Evolutionary conservation across 2,113 vertebrate species (phyloP).

Genomic region (Centrocercus urophasianus): DNA sequence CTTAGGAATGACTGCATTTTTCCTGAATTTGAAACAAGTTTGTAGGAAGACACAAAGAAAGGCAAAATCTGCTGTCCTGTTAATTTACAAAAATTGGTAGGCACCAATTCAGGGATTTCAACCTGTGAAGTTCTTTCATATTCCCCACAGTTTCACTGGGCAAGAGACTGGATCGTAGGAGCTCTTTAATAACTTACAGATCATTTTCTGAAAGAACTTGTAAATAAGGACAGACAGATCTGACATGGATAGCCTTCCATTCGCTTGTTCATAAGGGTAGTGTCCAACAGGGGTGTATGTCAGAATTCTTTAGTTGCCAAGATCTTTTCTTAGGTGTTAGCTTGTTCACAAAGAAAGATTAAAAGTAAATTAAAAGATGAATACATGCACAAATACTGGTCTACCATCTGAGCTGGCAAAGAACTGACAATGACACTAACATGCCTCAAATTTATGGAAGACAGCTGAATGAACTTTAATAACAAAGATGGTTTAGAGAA

Average conservation of each 20-base stretch:
- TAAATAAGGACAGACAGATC: not conserved
- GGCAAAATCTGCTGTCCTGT: not conserved
- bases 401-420: not conserved
- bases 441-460: not conserved
- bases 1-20: rapidly evolving
- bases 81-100: not conserved
- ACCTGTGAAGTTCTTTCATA: not conserved
- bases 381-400: not conserved
- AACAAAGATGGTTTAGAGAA: not conserved
- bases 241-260: not conserved
- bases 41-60: not conserved
- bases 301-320: not conserved
- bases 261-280: not conserved
- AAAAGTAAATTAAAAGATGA: not conserved
- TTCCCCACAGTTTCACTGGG: not conserved
- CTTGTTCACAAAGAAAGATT: not conserved
- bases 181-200: not conserved
- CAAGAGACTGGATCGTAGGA: not conserved
- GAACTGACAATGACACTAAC: not conserved
- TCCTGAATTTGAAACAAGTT: not conserved
- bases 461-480: not conserved
- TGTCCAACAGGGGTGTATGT: not conserved
- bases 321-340: not conserved
- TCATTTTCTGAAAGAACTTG: not conserved
- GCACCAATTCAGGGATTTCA: not conserved